A percentile compares a stretch with the other conserved stretches of the same genome.
Evolutionary conservation across 2,797 vertebrate species (phyloP).

Genomic region (Cyprinodon diabolis): DNA sequence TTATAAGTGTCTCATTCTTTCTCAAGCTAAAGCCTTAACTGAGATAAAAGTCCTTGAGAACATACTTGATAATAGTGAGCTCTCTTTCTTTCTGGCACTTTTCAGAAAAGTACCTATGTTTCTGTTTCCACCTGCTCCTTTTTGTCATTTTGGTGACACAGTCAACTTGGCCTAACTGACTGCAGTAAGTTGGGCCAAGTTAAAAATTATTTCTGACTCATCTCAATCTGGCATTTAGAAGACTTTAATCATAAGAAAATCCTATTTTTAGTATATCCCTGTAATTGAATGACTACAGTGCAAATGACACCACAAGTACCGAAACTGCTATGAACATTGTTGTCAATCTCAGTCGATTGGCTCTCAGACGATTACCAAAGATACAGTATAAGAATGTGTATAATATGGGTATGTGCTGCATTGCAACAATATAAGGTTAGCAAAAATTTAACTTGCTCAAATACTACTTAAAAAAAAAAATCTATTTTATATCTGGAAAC

Average conservation of each 20-base stretch:
- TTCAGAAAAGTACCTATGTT: constrained; percentile 7
- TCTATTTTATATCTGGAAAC: neutral
- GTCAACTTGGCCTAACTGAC: no score
- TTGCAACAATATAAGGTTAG: neutral
- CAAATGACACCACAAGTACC: neutral
- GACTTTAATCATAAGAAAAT: constrained; percentile 10
- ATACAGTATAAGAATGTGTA: neutral
- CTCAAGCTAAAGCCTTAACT: constrained; percentile 33
- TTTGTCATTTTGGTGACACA: constrained; percentile 36
- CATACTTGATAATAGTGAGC: constrained; percentile 17
- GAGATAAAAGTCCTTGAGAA: constrained; percentile 41
- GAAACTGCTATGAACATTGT: neutral
- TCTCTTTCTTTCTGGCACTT: constrained; percentile 12
- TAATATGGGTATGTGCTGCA: neutral
- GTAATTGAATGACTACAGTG: constrained; percentile 4
- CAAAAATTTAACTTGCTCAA: neutral
- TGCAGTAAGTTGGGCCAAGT: constrained; percentile 1
- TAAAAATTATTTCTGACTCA: constrained; percentile 39
- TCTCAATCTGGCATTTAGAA: constrained; percentile 10
- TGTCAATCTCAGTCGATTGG: neutral
- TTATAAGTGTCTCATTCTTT: constrained; percentile 33
- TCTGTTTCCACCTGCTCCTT: constrained; percentile 30
- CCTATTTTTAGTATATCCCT: constrained; percentile 3
- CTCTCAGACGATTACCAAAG: neutral
- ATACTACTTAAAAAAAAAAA: neutral